Evolutionary conservation across 2,797 vertebrate genomes (phyloP).

Genomic region (Clamator glandarius): DNA sequence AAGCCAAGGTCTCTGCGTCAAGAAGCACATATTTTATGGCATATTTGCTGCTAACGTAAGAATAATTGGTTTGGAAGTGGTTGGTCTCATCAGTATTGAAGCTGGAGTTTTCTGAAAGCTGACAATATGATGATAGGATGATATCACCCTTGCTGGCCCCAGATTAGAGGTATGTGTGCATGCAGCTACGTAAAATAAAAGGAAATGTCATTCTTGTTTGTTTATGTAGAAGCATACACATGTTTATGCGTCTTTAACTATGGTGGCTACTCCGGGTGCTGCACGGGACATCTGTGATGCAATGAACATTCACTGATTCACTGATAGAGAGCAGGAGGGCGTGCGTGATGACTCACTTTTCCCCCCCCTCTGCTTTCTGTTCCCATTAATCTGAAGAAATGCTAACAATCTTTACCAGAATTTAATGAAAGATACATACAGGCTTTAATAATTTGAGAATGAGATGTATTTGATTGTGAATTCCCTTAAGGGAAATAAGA

Average conservation of each 20-base stretch:
- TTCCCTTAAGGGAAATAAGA: background rate
- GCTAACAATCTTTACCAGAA: background rate
- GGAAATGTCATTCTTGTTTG: background rate
- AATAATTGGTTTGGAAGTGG: background rate
- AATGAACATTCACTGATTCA: slow-evolving; percentile 45
- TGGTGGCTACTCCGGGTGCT: background rate
- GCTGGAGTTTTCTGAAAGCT: background rate
- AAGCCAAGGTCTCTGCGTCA: background rate
- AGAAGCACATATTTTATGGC: background rate
- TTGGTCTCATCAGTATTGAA: background rate
- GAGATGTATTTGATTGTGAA: background rate
- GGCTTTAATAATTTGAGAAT: background rate
- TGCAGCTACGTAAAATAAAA: background rate
- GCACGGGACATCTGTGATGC: slow-evolving; percentile 54
- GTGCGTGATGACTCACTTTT: slow-evolving; percentile 38
- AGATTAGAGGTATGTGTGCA: background rate
- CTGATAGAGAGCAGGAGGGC: background rate
- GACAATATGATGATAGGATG: background rate
- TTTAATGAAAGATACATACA: background rate
- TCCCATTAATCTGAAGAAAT: background rate
- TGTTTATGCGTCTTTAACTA: background rate
- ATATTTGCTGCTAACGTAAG: background rate
- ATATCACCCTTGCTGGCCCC: background rate
- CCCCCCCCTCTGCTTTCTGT: slow-evolving; percentile 30
- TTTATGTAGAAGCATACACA: background rate